Evolutionary conservation across 2,888 invertebrate genomes (phyloP).

Genomic region (Metacarcinus magister): DNA sequence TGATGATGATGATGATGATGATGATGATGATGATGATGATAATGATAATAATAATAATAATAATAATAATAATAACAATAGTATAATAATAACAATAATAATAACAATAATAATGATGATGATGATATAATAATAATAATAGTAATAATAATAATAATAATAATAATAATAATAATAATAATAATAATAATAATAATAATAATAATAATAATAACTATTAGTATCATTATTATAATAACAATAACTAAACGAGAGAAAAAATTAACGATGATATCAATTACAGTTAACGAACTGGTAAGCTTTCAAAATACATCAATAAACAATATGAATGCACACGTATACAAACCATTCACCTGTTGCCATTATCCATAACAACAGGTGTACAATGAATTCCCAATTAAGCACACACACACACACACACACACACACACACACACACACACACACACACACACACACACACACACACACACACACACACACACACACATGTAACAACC

Average conservation of each 20-base stretch:
- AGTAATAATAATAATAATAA: background rate
- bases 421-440: too few relatives aligned
- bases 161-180: background rate
- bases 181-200: background rate
- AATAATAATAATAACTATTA: background rate
- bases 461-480: too few relatives aligned
- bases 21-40: background rate
- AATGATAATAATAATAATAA: background rate
- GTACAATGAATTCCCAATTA: too few relatives aligned
- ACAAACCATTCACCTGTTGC: too few relatives aligned
- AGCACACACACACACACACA: too few relatives aligned
- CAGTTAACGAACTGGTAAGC: too few relatives aligned
- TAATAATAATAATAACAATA: background rate
- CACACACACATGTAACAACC: too few relatives aligned
- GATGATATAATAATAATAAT: background rate
- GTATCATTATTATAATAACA: background rate
- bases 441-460: too few relatives aligned
- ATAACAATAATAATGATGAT: background rate
- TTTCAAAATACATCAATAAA: too few relatives aligned
- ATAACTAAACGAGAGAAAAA: background rate
- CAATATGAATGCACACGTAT: too few relatives aligned
- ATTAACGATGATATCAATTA: too few relatives aligned
- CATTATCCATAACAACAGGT: too few relatives aligned
- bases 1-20: background rate
- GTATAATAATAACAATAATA: background rate